Conservation (phyloP, 2,113 vertebrate genomes). For the Sinocyclocheilus anophthalmus region DNA sequence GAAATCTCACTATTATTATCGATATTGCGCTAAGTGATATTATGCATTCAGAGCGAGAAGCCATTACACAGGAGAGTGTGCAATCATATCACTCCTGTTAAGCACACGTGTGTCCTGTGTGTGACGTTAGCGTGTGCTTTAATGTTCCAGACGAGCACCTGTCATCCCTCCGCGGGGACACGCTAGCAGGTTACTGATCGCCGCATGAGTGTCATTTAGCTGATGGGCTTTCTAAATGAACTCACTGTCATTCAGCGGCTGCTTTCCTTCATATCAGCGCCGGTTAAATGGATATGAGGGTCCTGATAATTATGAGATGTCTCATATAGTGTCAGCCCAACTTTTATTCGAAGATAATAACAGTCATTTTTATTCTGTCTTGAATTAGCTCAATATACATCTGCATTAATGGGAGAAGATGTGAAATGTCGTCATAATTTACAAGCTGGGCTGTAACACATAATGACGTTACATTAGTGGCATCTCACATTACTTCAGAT, state of each 20-base stretch:
- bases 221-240: slow-evolving; percentile 73
- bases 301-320: slow-evolving; percentile 80
- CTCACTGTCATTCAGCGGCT: slow-evolving; percentile 77
- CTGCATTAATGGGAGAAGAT: slow-evolving; percentile 48
- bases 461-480: slow-evolving; percentile 51
- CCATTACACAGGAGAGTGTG: slow-evolving; percentile 33
- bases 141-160: slow-evolving; percentile 81
- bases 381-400: slow-evolving; percentile 51
- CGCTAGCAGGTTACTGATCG: slow-evolving; percentile 70
- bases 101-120: slow-evolving; percentile 59
- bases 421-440: slow-evolving; percentile 50
- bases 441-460: slow-evolving; percentile 50
- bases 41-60: not conserved
- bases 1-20: slow-evolving; percentile 1
- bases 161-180: slow-evolving; percentile 71
- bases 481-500: slow-evolving; percentile 42
- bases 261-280: slow-evolving; percentile 80
- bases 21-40: slow-evolving; percentile 22
- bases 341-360: slow-evolving; percentile 63
- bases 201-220: slow-evolving; percentile 60
- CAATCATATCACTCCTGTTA: slow-evolving; percentile 31
- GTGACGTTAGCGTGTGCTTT: slow-evolving; percentile 72
- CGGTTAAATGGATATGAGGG: slow-evolving; percentile 77
- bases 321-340: slow-evolving; percentile 71
- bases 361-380: slow-evolving; percentile 59